Evolutionary conservation across 2,888 invertebrate genomes (phyloP), one percentile per base, ranked within the genome.

Genomic region (Blomia tropicalis): DNA sequence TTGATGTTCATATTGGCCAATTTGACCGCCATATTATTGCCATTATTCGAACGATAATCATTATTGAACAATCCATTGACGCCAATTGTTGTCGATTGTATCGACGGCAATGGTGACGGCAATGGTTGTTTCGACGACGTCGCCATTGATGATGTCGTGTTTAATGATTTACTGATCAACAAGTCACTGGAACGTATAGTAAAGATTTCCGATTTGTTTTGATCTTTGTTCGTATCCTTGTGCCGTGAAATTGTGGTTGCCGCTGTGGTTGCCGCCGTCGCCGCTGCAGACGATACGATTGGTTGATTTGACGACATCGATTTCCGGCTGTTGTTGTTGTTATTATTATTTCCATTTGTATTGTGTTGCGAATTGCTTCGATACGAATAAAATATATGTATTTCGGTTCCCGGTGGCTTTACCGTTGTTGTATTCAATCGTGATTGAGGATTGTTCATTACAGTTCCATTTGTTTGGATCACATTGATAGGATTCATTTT

Each of bases 321-420:
- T n/a, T 41, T 14, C n/a, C n/a, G n/a, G n/a, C n/a, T n/a, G n/a
- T n/a, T n/a, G n/a, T n/a, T n/a, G n/a, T n/a, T n/a, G n/a, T n/a
- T n/a, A 14, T 41, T 41, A 14, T 14, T 41, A 11, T 47, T 47
- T 14, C 22, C n/a, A 19, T 27, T 47, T 7, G 7, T 47, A 27
- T n/a, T 27, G 7, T 47, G 23, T 7, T 47, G 51, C 14, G 51
- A n/a, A 47, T 47, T 47, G 51, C 17, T 36, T 36, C 51, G 51
- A 19, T 47, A 47, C n/a, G 51, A 47, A n/a, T 47, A 47, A n/a
- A 47, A 47, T 22, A 47, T 47, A n/a, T 47, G 51, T 11, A 47
- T 47, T 27, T 47, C 51, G 27, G 51, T 47, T 7, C 51, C n/a
- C 22, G 27, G 23, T 47, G 51, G 51, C 41, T 41, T 41, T 14